phyloP scores from a whole-genome alignment of 2,113 vertebrate genomes.

The Nicator chloris region DNA sequence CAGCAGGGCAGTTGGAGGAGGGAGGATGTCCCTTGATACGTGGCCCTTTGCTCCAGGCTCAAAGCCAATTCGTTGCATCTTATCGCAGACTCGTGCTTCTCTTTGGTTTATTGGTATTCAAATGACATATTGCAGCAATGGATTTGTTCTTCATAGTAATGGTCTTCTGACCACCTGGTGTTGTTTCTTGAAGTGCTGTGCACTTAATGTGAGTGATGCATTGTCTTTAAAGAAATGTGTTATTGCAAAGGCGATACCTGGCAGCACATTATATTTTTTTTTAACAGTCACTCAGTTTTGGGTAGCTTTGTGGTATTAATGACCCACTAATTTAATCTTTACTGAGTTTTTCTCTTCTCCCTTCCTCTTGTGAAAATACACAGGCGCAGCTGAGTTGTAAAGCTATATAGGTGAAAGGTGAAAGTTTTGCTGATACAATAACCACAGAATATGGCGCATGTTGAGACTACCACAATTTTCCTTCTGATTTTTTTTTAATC shows the following conservation, averaged over 20 bases:
- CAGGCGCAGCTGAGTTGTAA: background rate
- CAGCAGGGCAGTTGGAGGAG: background rate
- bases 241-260: background rate
- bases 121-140: background rate
- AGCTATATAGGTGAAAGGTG: background rate
- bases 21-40: background rate
- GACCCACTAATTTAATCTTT: background rate
- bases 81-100: background rate
- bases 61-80: background rate
- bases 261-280: background rate
- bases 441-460: background rate
- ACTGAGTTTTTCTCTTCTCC: background rate
- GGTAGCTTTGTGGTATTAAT: background rate
- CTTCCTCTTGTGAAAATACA: background rate
- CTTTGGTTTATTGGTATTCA: background rate
- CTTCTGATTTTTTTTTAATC: background rate
- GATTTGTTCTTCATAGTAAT: background rate
- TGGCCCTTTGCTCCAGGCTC: background rate
- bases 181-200: background rate
- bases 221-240: background rate
- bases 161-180: background rate
- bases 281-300: background rate
- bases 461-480: background rate
- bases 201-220: accelerated
- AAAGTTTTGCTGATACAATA: background rate